Base-by-base conservation (phyloP, 2,888 invertebrate genomes). In the Philhelius pedissequus region DNA sequence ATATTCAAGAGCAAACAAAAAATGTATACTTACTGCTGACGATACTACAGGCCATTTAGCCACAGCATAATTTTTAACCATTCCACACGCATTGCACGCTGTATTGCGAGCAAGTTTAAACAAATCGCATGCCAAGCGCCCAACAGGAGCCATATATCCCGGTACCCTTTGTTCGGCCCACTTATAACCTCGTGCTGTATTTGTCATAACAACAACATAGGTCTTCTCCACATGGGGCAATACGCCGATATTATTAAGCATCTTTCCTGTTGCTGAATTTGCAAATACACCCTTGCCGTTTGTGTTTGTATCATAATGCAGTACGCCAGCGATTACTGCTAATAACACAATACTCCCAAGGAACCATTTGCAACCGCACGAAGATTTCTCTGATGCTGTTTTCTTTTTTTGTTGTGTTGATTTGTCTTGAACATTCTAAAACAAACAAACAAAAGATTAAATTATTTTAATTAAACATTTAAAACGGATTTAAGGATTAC, bases 161-260 rank as follows among this genome's bases (percentile, higher is more conserved):
- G 96, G 96, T 30, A 94, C 93, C 88, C 94, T 94, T 27, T 93
- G 93, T 88, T 96, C 95, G 25, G 95, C 91, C 93, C 94, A 94
- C 71, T 94, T 92, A 88, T 95, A 94, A 3, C 94, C 93, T 86
- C 94, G 93, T 0, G 93, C 93, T 13, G 94, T 93, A 32, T 94
- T 93, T 0, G 94, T 92, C 86, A 94, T 92, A 0, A 94, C 92
- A 82, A 93, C 93, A 88, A 93, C 93, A 93, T 94, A 94, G 4
- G 93, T 94, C 81, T 92, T 92, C 87, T 95, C 94, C 66, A 94
- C 94, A 87, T 94, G 94, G 64, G 94, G 94, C 79, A 94, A 89
- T 32, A 94, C 91, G 38, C 95, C 96, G 35, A 93, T 93, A 87
- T 94, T 94, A 87, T 94, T 94, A 87, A 96, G 91, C 48, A 94